A percentile compares a stretch with the other conserved stretches of the same genome.
These are phyloP conservation scores for Selenia dentaria DNA, from an alignment of 2,888 invertebrate genomes.

Conservation along the genomic window DNA sequence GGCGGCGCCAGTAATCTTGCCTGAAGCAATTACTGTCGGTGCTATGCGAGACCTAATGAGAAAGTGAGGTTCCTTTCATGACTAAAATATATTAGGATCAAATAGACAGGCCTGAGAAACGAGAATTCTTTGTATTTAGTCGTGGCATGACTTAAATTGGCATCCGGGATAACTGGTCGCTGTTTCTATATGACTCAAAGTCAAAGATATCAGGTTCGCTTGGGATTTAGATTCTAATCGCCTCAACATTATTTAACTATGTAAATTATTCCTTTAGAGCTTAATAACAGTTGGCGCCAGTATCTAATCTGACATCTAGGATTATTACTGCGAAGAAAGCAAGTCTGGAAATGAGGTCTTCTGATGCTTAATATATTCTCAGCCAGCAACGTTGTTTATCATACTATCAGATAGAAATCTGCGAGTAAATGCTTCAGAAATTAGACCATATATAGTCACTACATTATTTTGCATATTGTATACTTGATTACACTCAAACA, in stretches of 20 bases:
- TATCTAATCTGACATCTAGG: conserved; percentile 6
- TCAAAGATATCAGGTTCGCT: background rate
- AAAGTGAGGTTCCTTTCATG: background rate
- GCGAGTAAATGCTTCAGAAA: too few relatives aligned
- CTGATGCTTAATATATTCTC: too few relatives aligned
- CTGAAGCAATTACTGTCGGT: conserved; percentile 69
- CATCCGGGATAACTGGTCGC: background rate
- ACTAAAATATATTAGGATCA: background rate
- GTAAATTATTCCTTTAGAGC: background rate
- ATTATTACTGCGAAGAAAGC: background rate
- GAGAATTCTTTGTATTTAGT: background rate
- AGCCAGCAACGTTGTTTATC: too few relatives aligned
- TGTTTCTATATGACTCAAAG: background rate
- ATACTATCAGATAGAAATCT: too few relatives aligned
- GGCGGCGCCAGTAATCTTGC: conserved; percentile 72
- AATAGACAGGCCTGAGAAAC: background rate
- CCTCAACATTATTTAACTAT: background rate
- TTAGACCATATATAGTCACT: too few relatives aligned
- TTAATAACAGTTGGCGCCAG: conserved; percentile 2
- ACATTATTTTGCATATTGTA: too few relatives aligned
- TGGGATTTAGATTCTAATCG: background rate
- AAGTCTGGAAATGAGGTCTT: background rate
- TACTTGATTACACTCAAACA: too few relatives aligned
- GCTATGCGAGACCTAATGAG: conserved; percentile 19
- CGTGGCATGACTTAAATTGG: background rate